A percentile compares a stretch with the other conserved stretches of the same genome.
Evolutionary conservation across 2,113 vertebrate genomes (phyloP).

Genomic region (Cynocephalus volans): DNA sequence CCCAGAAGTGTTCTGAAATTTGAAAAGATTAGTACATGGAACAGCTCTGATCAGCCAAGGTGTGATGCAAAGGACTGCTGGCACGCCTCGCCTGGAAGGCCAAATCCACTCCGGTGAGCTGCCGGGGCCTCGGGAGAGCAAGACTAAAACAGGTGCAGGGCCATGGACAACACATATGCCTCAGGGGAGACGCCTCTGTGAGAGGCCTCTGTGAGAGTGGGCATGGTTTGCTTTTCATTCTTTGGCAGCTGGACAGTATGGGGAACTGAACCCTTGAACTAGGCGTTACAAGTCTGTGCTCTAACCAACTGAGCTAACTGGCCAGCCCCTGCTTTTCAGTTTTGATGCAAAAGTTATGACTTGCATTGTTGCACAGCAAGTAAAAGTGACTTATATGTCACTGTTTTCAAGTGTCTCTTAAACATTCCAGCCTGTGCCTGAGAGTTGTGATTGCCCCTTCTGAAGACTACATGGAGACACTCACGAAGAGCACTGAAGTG

Average conservation of each 20-base stretch:
- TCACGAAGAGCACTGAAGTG: neutral
- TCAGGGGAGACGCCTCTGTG: neutral
- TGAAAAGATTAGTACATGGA: no score
- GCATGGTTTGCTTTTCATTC: no score
- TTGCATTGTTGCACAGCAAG: neutral
- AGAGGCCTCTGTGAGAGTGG: rapidly evolving
- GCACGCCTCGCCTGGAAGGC: neutral
- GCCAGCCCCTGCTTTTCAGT: neutral
- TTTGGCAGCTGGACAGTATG: no score
- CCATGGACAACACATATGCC: neutral
- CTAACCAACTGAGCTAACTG: no score
- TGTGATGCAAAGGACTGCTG: neutral
- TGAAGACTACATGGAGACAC: neutral
- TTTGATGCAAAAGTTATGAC: neutral
- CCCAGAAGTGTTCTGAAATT: neutral
- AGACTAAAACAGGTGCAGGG: neutral
- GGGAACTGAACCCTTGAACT: no score
- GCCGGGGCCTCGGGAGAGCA: neutral
- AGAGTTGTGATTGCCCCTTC: neutral
- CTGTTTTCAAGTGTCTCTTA: neutral
- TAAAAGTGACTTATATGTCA: neutral
- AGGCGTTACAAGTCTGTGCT: no score
- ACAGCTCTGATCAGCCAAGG: neutral
- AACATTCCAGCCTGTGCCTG: neutral
- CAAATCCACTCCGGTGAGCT: neutral